A percentile compares a stretch with the other conserved stretches of the same genome.
These are phyloP conservation scores for Tachyglossus aculeatus DNA, from an alignment of 2,797 vertebrate species.

Conservation along the genomic window DNA sequence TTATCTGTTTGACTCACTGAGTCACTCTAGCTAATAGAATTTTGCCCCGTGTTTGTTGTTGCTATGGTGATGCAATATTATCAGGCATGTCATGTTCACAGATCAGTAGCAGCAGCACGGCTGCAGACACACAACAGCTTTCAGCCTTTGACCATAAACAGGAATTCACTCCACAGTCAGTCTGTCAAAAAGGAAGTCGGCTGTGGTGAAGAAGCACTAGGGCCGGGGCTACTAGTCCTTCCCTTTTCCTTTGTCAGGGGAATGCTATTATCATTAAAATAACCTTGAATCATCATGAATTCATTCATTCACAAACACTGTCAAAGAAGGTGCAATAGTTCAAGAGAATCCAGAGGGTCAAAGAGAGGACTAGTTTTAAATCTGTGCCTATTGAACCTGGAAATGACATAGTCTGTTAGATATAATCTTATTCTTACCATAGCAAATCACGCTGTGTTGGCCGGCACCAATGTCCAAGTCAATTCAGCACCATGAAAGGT, in stretches of 20 bases:
- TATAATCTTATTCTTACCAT: conserved; percentile 83
- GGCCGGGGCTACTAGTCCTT: conserved; percentile 74
- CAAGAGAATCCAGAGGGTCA: conserved; percentile 83
- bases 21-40: conserved; percentile 84
- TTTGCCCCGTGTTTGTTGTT: conserved; percentile 86
- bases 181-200: conserved; percentile 80
- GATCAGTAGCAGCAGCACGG: conserved; percentile 79
- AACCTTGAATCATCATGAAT: conserved; percentile 85
- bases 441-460: conserved; percentile 82
- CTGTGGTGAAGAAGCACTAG: conserved; percentile 72
- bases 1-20: conserved; percentile 83
- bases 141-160: conserved; percentile 82
- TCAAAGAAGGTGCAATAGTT: conserved; percentile 84
- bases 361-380: conserved; percentile 82
- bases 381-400: conserved; percentile 82
- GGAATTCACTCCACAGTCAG: conserved; percentile 80
- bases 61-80: conserved; percentile 84
- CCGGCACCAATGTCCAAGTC: conserved; percentile 77
- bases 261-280: conserved; percentile 89
- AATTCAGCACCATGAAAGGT: conserved; percentile 80
- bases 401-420: conserved; percentile 80
- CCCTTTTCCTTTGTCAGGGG: conserved; percentile 76
- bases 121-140: conserved; percentile 79
- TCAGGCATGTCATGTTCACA: conserved; percentile 86
- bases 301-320: conserved; percentile 89